These are phyloP conservation scores for Vombatus ursinus DNA, from an alignment of 2,113 vertebrate genomes.

Conservation along the genomic window DNA sequence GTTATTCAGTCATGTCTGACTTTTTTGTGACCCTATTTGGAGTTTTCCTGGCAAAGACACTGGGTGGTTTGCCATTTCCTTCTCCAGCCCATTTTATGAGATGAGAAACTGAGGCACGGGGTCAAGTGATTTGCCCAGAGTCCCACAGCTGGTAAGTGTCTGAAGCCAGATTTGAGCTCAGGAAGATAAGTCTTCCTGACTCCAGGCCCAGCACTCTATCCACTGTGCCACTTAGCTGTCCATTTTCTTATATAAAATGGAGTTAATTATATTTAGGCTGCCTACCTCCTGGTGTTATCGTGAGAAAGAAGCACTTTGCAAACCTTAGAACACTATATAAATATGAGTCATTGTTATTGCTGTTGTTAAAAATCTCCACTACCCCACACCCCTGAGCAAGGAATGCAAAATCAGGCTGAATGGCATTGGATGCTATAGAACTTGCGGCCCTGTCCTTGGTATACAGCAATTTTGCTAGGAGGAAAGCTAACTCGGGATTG, in stretches of 20 bases:
- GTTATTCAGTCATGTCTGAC: no score
- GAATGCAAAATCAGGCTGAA: not conserved
- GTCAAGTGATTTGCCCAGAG: no score
- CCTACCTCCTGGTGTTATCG: not conserved
- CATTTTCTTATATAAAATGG: not conserved
- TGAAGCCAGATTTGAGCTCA: no score
- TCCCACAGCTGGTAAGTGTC: no score
- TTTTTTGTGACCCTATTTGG: no score
- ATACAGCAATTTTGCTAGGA: not conserved
- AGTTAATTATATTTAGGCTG: not conserved
- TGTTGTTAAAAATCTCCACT: not conserved
- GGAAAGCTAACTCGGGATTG: not conserved
- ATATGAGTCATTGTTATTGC: not conserved
- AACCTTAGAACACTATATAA: not conserved
- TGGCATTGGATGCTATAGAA: not conserved
- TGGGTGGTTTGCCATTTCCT: no score
- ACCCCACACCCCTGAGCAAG: not conserved
- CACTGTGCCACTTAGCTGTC: no score
- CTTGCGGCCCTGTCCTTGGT: not conserved
- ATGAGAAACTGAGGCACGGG: no score
- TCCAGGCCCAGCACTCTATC: no score
- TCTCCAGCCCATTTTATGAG: no score
- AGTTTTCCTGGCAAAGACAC: no score
- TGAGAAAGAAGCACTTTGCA: not conserved
- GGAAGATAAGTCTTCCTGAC: no score